These are phyloP conservation scores for Tamandua tetradactyla DNA, from an alignment of 2,797 vertebrate species.

Conservation along the genomic window DNA sequence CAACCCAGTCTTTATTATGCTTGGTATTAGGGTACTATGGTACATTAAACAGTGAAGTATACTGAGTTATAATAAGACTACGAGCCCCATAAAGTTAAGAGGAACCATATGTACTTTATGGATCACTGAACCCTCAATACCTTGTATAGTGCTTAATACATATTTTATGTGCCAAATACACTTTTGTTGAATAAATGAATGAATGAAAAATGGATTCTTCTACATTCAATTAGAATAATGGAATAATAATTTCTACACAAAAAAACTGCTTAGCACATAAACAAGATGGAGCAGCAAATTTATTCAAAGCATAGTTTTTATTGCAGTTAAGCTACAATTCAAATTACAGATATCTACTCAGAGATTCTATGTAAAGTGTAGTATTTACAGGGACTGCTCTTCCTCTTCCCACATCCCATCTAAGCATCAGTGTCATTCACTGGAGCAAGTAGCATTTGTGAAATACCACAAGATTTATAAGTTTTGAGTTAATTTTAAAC, in stretches of 20 bases:
- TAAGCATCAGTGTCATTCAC: neutral
- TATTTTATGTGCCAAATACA: neutral
- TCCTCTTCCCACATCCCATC: neutral
- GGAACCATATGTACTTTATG: neutral
- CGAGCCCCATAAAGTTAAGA: neutral
- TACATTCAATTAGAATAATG: neutral
- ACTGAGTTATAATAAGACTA: neutral
- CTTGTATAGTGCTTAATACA: neutral
- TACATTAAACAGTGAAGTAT: neutral
- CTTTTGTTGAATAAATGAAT: neutral
- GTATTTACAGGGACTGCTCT: neutral
- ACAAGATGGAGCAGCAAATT: neutral
- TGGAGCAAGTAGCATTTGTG: neutral
- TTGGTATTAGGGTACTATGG: neutral
- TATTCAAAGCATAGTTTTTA: slow-evolving; percentile 26
- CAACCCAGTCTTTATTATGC: neutral
- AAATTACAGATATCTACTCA: neutral
- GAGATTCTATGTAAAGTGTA: neutral
- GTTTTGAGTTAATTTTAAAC: slow-evolving; percentile 20
- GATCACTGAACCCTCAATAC: neutral
- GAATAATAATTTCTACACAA: neutral
- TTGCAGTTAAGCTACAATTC: neutral
- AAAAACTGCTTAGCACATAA: neutral
- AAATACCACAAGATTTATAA: neutral
- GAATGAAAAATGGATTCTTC: neutral